Evolutionary conservation across 2,113 vertebrate genomes (phyloP).

Genomic region (Sitta europaea): DNA sequence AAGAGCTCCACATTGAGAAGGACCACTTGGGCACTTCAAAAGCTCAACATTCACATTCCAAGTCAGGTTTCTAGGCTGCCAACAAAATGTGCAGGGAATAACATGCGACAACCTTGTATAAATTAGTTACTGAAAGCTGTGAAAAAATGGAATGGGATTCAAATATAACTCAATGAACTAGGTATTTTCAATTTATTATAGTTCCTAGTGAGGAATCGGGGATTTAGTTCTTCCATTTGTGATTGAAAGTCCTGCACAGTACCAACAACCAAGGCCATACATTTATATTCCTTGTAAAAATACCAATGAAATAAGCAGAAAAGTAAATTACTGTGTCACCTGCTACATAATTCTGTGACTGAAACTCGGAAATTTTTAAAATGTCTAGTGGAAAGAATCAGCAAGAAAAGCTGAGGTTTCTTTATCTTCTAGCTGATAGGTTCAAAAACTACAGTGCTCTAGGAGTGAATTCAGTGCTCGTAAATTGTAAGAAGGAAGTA

Average conservation of each 20-base stretch:
- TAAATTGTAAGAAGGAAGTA: background rate
- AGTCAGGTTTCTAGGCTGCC: background rate
- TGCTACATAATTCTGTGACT: background rate
- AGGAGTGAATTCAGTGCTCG: background rate
- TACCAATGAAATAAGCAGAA: background rate
- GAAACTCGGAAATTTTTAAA: background rate
- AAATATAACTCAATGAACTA: background rate
- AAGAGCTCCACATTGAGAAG: background rate
- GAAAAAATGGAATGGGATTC: background rate
- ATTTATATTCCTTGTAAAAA: background rate
- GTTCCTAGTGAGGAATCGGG: background rate
- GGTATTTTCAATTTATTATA: background rate
- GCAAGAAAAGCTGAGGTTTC: background rate
- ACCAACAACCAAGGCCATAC: background rate
- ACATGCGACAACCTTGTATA: background rate
- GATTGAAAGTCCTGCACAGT: background rate
- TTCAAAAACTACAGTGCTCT: background rate
- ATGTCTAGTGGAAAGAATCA: background rate
- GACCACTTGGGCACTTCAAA: background rate
- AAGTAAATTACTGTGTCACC: background rate
- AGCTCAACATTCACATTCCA: background rate
- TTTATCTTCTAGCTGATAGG: background rate
- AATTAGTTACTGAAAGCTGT: background rate
- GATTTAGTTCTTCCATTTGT: background rate
- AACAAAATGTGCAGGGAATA: background rate